Evolutionary conservation across 2,797 vertebrate species (phyloP).

Genomic region (Semaprochilodus insignis): DNA sequence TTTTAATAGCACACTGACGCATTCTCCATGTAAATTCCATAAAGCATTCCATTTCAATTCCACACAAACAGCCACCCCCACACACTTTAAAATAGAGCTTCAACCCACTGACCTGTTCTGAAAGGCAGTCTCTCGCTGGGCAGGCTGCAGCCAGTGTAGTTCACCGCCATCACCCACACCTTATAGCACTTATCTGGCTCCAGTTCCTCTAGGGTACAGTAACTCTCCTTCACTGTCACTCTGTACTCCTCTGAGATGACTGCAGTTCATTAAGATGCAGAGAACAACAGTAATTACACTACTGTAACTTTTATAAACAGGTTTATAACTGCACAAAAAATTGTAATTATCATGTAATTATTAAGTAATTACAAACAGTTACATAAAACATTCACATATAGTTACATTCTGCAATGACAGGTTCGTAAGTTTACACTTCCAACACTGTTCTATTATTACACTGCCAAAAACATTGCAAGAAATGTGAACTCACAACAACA

Average conservation of each 20-base stretch:
- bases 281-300: not conserved
- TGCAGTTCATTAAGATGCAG: constrained; percentile 60
- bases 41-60: constrained; percentile 17
- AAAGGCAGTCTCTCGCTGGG: constrained; percentile 90
- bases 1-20: not conserved
- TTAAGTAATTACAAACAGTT: not conserved
- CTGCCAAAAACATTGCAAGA: not conserved
- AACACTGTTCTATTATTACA: not conserved
- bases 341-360: not conserved
- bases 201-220: constrained; percentile 93
- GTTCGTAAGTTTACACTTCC: not conserved
- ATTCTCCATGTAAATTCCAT: constrained; percentile 4
- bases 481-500: not conserved
- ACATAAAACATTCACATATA: not conserved
- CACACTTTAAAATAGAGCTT: constrained; percentile 10
- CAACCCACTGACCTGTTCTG: constrained; percentile 87
- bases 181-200: constrained; percentile 91
- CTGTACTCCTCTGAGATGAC: constrained; percentile 94
- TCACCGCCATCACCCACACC: constrained; percentile 98
- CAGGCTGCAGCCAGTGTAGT: constrained; percentile 93
- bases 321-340: not conserved
- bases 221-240: constrained; percentile 95
- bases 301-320: not conserved
- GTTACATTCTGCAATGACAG: not conserved
- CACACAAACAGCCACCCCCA: constrained; percentile 6